A percentile compares a stretch with the other conserved stretches of the same genome.
These are phyloP conservation scores for Auanema freiburgensis DNA, from an alignment of 2,888 invertebrate species.

Conservation along the genomic window DNA sequence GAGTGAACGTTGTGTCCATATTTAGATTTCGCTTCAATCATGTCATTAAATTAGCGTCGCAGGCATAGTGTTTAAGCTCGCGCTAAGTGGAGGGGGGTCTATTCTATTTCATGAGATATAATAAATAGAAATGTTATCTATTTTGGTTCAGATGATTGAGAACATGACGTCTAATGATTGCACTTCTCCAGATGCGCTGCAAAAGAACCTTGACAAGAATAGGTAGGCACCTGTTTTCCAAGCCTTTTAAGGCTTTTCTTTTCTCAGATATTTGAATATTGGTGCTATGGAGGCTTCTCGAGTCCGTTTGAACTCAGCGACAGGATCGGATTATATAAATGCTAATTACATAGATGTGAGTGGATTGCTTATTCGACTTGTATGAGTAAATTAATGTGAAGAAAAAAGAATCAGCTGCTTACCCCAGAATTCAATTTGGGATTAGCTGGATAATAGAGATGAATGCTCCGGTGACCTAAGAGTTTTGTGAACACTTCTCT, in stretches of 20 bases:
- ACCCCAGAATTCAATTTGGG: background rate
- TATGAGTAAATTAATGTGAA: background rate
- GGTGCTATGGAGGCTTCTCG: constrained; percentile 56
- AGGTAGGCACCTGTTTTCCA: background rate
- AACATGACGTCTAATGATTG: constrained; percentile 17
- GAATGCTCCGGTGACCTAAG: too few species aligned
- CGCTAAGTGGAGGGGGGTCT: background rate
- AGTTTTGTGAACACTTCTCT: too few species aligned
- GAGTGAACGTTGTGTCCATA: background rate
- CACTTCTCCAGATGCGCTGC: constrained; percentile 24
- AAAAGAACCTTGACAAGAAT: constrained; percentile 31
- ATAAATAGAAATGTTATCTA: too few species aligned
- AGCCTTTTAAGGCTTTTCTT: background rate
- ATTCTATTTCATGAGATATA: too few species aligned
- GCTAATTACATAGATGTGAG: constrained; percentile 51
- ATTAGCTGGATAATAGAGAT: background rate
- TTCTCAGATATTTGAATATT: constrained; percentile 52
- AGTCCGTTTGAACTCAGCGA: constrained; percentile 44
- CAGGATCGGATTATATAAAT: constrained; percentile 46
- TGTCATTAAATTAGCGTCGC: background rate
- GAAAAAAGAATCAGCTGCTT: background rate
- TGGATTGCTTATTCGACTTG: background rate
- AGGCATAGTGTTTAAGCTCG: background rate
- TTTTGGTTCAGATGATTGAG: constrained; percentile 14
- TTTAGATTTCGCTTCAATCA: background rate